phyloP scores from a whole-genome alignment of 2,797 vertebrate species.

The Pseudomugil tenellus region DNA sequence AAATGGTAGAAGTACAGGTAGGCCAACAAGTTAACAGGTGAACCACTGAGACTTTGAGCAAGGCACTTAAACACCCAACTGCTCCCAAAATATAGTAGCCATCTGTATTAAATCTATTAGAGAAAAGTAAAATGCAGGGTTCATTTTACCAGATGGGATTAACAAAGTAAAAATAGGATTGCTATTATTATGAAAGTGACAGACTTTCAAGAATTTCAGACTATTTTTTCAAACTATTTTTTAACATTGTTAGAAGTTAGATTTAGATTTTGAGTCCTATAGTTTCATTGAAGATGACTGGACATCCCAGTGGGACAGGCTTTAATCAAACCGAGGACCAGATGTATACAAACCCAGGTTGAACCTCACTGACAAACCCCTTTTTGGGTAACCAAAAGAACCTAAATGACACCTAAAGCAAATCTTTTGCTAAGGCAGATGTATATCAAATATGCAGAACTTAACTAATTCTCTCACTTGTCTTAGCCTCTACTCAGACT shows the following conservation, averaged over 20 bases:
- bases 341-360: slow-evolving; percentile 56
- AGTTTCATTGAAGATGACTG: slow-evolving; percentile 23
- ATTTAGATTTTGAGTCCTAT: slow-evolving; percentile 17
- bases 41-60: too few species aligned
- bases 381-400: slow-evolving; percentile 67
- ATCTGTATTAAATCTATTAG: too few species aligned
- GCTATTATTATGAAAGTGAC: neutral
- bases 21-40: too few species aligned
- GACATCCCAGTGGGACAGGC: slow-evolving; percentile 40
- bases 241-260: neutral
- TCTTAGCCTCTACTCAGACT: neutral
- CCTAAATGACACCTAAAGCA: neutral
- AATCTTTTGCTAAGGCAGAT: too few species aligned
- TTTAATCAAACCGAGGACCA: slow-evolving; percentile 65
- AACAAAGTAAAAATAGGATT: too few species aligned
- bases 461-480: neutral
- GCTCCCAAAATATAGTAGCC: too few species aligned
- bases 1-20: slow-evolving; percentile 32
- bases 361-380: slow-evolving; percentile 64
- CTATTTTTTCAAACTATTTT: neutral
- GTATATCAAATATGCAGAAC: neutral
- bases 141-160: too few species aligned
- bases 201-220: neutral
- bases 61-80: too few species aligned
- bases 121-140: too few species aligned